phyloP scores from a whole-genome alignment of 2,888 invertebrate genomes.

The Lacanobia wlatinum region DNA sequence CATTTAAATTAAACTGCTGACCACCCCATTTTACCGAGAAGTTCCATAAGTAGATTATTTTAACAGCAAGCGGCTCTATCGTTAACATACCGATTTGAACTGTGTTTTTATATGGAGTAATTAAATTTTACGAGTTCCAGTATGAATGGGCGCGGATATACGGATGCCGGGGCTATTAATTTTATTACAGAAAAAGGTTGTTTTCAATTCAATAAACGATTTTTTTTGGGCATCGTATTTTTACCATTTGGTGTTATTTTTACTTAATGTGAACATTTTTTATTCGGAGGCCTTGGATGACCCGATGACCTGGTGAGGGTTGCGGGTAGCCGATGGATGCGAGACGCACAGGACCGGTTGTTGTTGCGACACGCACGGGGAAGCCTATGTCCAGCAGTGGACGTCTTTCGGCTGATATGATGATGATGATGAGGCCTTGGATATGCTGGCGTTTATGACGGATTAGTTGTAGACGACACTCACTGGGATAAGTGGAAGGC shows the following conservation, averaged over 20 bases:
- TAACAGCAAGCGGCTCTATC: conserved; percentile 27
- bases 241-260: conserved; percentile 4
- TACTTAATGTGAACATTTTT: neutral
- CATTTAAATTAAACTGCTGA: neutral
- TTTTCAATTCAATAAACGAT: conserved; percentile 51
- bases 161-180: conserved; percentile 51
- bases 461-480: too few relatives aligned
- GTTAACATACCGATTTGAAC: conserved; percentile 54
- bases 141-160: conserved; percentile 53
- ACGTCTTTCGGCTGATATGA: too few relatives aligned
- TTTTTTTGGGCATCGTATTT: conserved; percentile 19
- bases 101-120: conserved; percentile 62
- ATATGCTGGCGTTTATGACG: too few relatives aligned
- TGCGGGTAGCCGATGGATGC: too few relatives aligned
- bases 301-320: too few relatives aligned
- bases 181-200: conserved; percentile 56
- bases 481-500: too few relatives aligned
- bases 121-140: conserved; percentile 62
- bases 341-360: too few relatives aligned
- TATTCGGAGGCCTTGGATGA: too few relatives aligned
- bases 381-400: too few relatives aligned
- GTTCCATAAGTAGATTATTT: conserved; percentile 42
- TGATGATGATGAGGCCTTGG: too few relatives aligned
- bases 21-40: conserved; percentile 10
- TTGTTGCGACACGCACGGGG: too few relatives aligned